A percentile compares a stretch with the other conserved stretches of the same genome.
Evolutionary conservation across 2,888 invertebrate genomes (phyloP).

Genomic region (Chorisops tibialis): DNA sequence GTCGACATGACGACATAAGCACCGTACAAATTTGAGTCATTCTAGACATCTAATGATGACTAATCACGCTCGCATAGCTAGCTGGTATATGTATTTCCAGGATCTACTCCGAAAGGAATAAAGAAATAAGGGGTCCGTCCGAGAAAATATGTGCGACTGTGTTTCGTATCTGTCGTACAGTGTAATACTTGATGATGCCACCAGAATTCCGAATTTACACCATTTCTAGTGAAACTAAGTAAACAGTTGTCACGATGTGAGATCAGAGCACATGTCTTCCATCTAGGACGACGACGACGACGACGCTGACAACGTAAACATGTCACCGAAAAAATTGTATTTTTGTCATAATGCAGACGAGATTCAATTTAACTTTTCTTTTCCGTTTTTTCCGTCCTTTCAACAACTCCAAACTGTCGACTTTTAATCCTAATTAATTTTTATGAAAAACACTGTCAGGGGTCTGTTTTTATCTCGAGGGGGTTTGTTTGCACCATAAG

Average conservation of each 20-base stretch:
- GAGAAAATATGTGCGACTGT: no score
- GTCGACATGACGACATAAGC: constrained; percentile 9
- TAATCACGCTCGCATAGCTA: constrained; percentile 8
- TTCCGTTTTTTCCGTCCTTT: neutral
- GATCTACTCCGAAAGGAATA: no score
- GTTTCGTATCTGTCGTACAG: no score
- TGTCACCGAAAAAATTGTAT: constrained; percentile 16
- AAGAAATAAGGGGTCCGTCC: no score
- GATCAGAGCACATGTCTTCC: constrained; percentile 15
- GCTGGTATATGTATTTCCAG: no score
- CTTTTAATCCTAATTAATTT: no score
- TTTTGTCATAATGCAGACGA: neutral
- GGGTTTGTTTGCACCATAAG: no score
- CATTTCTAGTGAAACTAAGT: neutral
- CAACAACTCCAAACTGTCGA: neutral
- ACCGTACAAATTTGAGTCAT: constrained; percentile 14
- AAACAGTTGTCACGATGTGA: constrained; percentile 10
- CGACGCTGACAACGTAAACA: constrained; percentile 4
- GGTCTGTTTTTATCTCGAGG: no score
- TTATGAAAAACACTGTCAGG: no score
- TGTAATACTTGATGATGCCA: neutral
- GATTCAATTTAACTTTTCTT: constrained; percentile 1
- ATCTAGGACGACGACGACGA: no score
- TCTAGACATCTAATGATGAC: constrained; percentile 12
- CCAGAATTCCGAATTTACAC: constrained; percentile 1